These are phyloP conservation scores for Orthonevra nobilis DNA, from an alignment of 2,888 invertebrate species.

Conservation along the genomic window DNA sequence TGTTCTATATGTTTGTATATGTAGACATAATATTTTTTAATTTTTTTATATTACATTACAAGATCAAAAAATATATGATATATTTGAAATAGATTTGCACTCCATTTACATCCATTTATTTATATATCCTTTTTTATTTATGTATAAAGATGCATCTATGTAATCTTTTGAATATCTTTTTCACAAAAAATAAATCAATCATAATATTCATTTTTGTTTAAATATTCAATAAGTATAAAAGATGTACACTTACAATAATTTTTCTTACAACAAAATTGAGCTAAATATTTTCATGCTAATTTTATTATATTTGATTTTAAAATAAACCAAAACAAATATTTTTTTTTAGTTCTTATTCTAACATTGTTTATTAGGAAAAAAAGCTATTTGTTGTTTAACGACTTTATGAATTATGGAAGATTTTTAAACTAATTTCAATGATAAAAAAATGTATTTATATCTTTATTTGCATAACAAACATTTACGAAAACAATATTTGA, in stretches of 20 bases:
- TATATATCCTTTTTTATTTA: too few relatives aligned
- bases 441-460: constrained; percentile 48
- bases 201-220: not conserved
- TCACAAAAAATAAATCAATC: too few relatives aligned
- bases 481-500: not conserved
- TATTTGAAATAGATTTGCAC: constrained; percentile 24
- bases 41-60: constrained; percentile 51
- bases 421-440: constrained; percentile 55
- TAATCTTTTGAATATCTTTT: too few relatives aligned
- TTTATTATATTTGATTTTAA: constrained; percentile 6
- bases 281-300: constrained; percentile 50
- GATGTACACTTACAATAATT: constrained; percentile 25
- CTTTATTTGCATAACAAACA: not conserved
- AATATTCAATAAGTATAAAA: constrained; percentile 27
- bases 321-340: constrained; percentile 12
- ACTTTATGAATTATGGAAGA: constrained; percentile 33
- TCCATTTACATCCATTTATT: constrained; percentile 15
- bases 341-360: not conserved
- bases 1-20: constrained; percentile 56
- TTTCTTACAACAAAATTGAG: constrained; percentile 62
- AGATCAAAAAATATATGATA: constrained; percentile 63
- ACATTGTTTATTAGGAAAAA: constrained; percentile 29
- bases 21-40: constrained; percentile 48
- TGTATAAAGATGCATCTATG: too few relatives aligned
- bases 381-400: constrained; percentile 39